Evolutionary conservation across 2,888 invertebrate genomes (phyloP).

Genomic region (Marronus borbonicus): DNA sequence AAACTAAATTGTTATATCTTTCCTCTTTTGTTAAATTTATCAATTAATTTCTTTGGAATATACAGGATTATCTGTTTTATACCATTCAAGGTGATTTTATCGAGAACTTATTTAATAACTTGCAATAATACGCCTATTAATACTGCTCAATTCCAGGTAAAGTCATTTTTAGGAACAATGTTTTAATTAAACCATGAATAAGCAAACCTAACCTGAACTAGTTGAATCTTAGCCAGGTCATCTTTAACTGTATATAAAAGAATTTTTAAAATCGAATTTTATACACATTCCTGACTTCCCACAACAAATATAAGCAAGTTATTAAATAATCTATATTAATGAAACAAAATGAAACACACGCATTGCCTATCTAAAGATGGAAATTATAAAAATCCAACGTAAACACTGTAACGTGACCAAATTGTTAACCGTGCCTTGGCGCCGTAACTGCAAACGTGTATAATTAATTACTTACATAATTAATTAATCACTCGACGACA

Average conservation of each 20-base stretch:
- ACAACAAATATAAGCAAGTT: neutral
- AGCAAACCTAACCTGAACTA: no score
- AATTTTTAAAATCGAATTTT: no score
- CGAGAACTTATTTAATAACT: neutral
- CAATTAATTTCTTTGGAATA: neutral
- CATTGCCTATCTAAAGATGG: neutral
- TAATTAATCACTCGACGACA: constrained; percentile 24
- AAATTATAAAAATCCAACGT: constrained; percentile 2
- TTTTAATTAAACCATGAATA: no score
- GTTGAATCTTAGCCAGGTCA: no score
- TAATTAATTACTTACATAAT: neutral
- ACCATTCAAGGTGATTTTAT: constrained; percentile 2
- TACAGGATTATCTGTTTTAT: neutral
- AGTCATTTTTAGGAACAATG: no score
- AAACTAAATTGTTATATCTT: no score
- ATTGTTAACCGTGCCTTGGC: constrained; percentile 49
- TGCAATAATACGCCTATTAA: neutral
- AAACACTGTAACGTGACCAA: constrained; percentile 46
- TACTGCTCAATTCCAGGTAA: neutral
- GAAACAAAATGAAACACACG: neutral
- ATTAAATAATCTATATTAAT: neutral
- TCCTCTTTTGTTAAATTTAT: neutral
- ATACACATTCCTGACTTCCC: no score
- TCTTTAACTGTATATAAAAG: no score
- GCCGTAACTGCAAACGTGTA: constrained; percentile 28